phyloP scores from a whole-genome alignment of 2,888 invertebrate genomes.

The Noctua comes region DNA sequence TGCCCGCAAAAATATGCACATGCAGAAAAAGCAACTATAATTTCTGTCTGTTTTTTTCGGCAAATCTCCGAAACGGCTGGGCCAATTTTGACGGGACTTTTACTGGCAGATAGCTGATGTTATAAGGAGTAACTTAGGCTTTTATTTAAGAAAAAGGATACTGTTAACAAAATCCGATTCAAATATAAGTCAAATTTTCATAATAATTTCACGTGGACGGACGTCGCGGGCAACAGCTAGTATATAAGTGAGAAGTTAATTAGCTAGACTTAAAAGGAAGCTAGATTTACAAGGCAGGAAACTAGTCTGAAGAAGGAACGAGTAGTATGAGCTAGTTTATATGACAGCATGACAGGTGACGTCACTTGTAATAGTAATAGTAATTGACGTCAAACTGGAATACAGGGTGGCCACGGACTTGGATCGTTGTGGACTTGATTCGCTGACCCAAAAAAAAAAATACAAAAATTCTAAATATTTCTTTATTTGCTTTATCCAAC shows the following conservation, averaged over 20 bases:
- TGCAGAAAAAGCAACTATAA: too few relatives aligned
- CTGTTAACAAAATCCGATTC: too few relatives aligned
- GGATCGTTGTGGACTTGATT: neutral
- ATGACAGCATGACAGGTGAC: constrained; percentile 50
- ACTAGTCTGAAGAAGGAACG: constrained; percentile 14
- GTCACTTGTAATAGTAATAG: constrained; percentile 39
- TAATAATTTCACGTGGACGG: neutral
- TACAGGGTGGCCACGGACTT: neutral
- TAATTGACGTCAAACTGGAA: constrained; percentile 35
- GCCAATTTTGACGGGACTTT: neutral
- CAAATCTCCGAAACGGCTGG: neutral
- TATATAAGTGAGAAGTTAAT: constrained; percentile 64
- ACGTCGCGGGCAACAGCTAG: neutral
- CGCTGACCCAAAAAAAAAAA: too few relatives aligned
- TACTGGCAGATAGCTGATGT: neutral
- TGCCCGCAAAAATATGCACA: too few relatives aligned
- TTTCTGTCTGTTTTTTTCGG: neutral
- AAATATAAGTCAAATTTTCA: too few relatives aligned
- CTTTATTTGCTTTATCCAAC: too few relatives aligned
- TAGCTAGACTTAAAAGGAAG: constrained; percentile 59
- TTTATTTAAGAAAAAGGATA: neutral
- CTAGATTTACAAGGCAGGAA: constrained; percentile 1
- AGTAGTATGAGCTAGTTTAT: neutral
- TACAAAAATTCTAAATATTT: too few relatives aligned
- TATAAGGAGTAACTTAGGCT: neutral